Percentiles rank a stretch among this genome's conserved stretches.
Evolutionary conservation across 2,113 vertebrate genomes (phyloP).

Genomic region (Nycticorax nycticorax): DNA sequence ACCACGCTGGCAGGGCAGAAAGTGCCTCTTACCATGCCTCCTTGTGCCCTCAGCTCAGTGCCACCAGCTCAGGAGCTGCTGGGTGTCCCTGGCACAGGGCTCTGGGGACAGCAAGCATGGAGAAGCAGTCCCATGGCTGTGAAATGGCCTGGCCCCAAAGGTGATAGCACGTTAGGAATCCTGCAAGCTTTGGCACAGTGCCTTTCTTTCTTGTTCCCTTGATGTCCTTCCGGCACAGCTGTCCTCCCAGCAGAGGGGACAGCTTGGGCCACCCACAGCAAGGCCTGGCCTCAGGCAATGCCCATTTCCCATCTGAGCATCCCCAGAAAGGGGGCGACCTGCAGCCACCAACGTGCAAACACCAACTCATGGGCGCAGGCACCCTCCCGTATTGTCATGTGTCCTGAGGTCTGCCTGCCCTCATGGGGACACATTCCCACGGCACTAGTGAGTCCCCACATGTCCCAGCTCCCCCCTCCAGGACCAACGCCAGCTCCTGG

Average conservation of each 20-base stretch:
- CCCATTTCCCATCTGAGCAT: background rate
- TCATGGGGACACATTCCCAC: accelerated
- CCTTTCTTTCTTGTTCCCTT: background rate
- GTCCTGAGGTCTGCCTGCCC: background rate
- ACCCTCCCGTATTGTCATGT: background rate
- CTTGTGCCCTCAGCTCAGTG: background rate
- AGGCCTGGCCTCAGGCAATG: background rate
- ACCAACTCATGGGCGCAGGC: background rate
- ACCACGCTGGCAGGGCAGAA: background rate
- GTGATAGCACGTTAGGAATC: background rate
- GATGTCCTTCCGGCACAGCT: background rate
- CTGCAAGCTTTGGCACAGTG: background rate
- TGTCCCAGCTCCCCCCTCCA: background rate
- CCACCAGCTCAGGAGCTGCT: background rate
- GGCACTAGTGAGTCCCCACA: background rate
- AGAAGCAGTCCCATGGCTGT: background rate
- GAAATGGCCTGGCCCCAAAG: accelerated
- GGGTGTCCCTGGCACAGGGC: background rate
- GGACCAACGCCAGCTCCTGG: background rate
- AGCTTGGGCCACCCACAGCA: background rate
- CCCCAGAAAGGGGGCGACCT: background rate
- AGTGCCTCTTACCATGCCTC: background rate
- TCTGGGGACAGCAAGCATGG: background rate
- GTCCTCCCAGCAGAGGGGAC: background rate
- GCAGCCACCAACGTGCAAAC: background rate